Evolutionary conservation across 2,113 vertebrate species (phyloP).

Genomic region (Protomyctophum bolini): DNA sequence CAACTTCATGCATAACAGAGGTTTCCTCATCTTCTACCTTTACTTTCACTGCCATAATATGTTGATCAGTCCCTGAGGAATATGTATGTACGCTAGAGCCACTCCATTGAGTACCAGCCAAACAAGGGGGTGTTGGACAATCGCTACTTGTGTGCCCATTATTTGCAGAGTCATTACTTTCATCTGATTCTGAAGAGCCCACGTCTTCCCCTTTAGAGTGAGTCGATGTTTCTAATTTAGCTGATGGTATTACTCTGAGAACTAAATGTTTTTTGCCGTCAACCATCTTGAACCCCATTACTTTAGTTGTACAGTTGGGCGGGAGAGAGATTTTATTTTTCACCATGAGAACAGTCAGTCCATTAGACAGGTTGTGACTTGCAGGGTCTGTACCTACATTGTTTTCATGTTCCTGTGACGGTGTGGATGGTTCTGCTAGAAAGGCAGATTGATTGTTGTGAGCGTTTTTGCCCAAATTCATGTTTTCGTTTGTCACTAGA

Average conservation of each 20-base stretch:
- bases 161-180: slow-evolving; percentile 32
- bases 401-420: slow-evolving; percentile 68
- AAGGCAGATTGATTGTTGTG: slow-evolving; percentile 57
- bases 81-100: slow-evolving; percentile 38
- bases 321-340: slow-evolving; percentile 96
- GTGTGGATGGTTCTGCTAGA: slow-evolving; percentile 27
- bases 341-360: slow-evolving; percentile 89
- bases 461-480: slow-evolving; percentile 54
- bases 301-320: slow-evolving; percentile 93
- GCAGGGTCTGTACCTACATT: slow-evolving; percentile 67
- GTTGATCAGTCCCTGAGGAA: slow-evolving; percentile 39
- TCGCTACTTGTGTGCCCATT: slow-evolving; percentile 49
- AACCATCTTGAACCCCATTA: slow-evolving; percentile 96
- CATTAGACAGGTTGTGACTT: slow-evolving; percentile 81
- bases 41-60: slow-evolving; percentile 65
- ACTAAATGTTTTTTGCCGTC: slow-evolving; percentile 97
- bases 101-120: slow-evolving; percentile 51
- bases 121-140: slow-evolving; percentile 35
- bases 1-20: slow-evolving; percentile 38
- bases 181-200: slow-evolving; percentile 19
- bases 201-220: slow-evolving; percentile 50
- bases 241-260: slow-evolving; percentile 90
- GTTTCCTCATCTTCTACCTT: slow-evolving; percentile 73
- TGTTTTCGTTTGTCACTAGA: slow-evolving; percentile 67
- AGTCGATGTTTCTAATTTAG: slow-evolving; percentile 74